Base-by-base conservation (phyloP, 2,113 vertebrate genomes). In the Gyps fulvus region DNA sequence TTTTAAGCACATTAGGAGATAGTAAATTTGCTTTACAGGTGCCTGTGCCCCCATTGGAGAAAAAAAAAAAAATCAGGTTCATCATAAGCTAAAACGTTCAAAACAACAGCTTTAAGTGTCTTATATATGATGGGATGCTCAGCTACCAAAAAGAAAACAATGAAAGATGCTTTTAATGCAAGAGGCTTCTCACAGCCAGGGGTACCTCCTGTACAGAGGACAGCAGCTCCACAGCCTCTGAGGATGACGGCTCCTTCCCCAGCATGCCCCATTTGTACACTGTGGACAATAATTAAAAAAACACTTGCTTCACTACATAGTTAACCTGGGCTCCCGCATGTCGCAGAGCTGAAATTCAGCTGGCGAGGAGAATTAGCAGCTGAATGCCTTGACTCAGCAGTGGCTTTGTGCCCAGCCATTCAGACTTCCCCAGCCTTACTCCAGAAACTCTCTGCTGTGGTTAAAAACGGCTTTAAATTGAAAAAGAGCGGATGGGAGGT, bases 381-480 rank as follows among this genome's bases (percentile, higher is more conserved):
- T 78, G 78, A 97, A 96, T 26, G 90, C 82, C 40, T 83, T 97
- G 93, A 96, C 93, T 98, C 95, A 97, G 95, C 96, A 96, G 91
- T 93, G 90, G 96, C 90, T 83, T 66, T 17, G 11, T 95, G 92
- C 94, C 93, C 87, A 63, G 90, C 67, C 29, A 1, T 14, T 26
- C 83, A 87, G 42, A 17, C 43, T 31, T 36, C 34, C 87, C 79
- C 89, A 94, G 76, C 36, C 65, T 59, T 13, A 36, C 7, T 34
- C 78, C 81, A 91, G 93, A 57, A 29, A 19, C 58, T 71, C 40
- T 65, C 92, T 83, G 78, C 70, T 90, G 87, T 4, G 54, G 54
- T 54, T 36, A 57, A 72, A 83, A 69, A 2, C 2, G 1, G 77
- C 45, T 91, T 90, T 34, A 62, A 61, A 27, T 12, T 81, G 66